These are phyloP conservation scores for Rhaphigaster nebulosa DNA, from an alignment of 2,888 invertebrate species.

Conservation along the genomic window DNA sequence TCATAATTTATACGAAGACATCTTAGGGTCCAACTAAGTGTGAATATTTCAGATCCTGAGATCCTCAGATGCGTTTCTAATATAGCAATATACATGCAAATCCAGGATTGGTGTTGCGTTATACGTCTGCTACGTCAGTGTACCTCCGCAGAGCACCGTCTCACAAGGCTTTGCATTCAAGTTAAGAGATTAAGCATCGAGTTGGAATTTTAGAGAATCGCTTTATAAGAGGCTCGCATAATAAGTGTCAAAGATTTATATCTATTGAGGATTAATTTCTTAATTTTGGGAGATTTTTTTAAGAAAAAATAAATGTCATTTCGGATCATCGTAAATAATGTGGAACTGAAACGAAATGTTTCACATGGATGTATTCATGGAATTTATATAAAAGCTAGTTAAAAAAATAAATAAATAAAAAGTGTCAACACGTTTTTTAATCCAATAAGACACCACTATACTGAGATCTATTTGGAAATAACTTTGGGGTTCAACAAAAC, in stretches of 20 bases:
- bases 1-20: not conserved
- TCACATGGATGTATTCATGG: no score
- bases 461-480: no score
- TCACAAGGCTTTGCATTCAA: not conserved
- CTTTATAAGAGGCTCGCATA: not conserved
- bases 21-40: not conserved
- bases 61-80: conserved; percentile 16
- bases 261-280: not conserved
- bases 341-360: not conserved
- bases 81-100: conserved; percentile 26
- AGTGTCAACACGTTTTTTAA: no score
- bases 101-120: not conserved
- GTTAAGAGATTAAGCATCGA: not conserved
- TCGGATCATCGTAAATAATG: not conserved
- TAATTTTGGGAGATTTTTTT: not conserved
- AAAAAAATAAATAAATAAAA: no score
- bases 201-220: not conserved
- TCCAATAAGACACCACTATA: no score
- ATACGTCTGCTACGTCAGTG: not conserved
- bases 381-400: not conserved
- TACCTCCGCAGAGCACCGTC: not conserved
- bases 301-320: not conserved
- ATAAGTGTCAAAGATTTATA: not conserved
- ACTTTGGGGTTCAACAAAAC: no score
- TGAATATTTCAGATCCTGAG: not conserved